Conservation (phyloP, 2,888 invertebrate genomes). For the Merodon equestris region DNA sequence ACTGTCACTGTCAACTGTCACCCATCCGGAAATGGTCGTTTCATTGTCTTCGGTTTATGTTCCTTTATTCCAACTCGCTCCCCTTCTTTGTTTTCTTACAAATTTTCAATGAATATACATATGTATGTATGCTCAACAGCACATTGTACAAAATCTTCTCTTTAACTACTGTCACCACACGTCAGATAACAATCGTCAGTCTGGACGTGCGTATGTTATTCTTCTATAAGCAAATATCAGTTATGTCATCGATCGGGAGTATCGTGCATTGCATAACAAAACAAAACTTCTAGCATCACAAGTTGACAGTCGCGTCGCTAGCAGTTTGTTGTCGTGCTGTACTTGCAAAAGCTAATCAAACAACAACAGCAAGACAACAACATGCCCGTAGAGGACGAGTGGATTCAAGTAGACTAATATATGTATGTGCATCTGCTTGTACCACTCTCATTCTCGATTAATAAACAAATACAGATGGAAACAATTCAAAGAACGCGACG, state of each 20-base stretch:
- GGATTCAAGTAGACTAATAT: conserved; percentile 13
- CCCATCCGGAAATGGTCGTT: conserved; percentile 47
- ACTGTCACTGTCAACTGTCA: conserved; percentile 50
- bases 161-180: conserved; percentile 25
- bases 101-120: conserved; percentile 22
- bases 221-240: conserved; percentile 5
- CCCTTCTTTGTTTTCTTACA: neutral
- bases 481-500: too few species aligned
- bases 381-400: too few species aligned
- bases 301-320: conserved; percentile 27
- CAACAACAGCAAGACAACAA: conserved; percentile 12
- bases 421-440: conserved; percentile 1
- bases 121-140: conserved; percentile 2
- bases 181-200: conserved; percentile 14
- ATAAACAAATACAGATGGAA: too few species aligned
- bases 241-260: conserved; percentile 45
- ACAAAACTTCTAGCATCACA: conserved; percentile 29
- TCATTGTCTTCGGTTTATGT: conserved; percentile 39
- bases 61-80: neutral
- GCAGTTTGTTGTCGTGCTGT: neutral
- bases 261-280: conserved; percentile 54
- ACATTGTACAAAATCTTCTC: neutral
- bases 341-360: conserved; percentile 37
- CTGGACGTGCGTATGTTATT: conserved; percentile 49
- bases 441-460: conserved; percentile 5